Evolutionary conservation across 2,113 vertebrate species (phyloP), one percentile per base, ranked within the genome.

Genomic region (Todiramphus chloris): DNA sequence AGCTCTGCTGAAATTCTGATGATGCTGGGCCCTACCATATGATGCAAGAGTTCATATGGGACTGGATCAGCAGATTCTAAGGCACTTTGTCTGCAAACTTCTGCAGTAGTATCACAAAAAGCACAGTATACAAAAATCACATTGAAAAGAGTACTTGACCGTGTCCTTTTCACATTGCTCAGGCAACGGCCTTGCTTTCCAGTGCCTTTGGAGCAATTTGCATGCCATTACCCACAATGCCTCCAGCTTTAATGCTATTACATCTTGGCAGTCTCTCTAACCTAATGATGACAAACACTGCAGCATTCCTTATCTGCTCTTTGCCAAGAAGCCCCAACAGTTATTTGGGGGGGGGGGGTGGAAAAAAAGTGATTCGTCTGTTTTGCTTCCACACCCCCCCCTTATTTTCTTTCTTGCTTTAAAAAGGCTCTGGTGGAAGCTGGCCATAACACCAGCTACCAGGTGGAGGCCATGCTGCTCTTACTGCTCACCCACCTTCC

Each of bases 211-310:
- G 15, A 94, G 68, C 96, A 96, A 95, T 96, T 97, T 96, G 89
- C 96, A 96, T 97, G 93, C 85, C n/a, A 94, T 96, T 96, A 95
- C 97, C 96, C 95, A 94, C 89, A 94, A 59, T 93, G 63, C 92
- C 94, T 93, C 53, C 84, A 78, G 82, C 91, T 89, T n/a, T 97
- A 97, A 97, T 96, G 89, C 89, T 96, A 92, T 97, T 97, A 97
- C 55, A 10, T 55, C 78, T 96, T 96, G 95, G 96, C 96, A 96
- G 87, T 33, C 87, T 82, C 85, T 92, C 91, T 96, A 95, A 97
- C 96, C 86, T 96, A 94, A 97, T 96, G 95, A 96, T 93, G 94
- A 96, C 81, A 94, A 96, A 93, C 56, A 58, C 90, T 94, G 95
- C 95, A 74, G 93, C 62, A 58, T 56, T 93, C 88, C 51, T 82